A percentile compares a stretch with the other conserved stretches of the same genome.
Conservation (phyloP, 2,797 vertebrate species). For the Malurus splendens region DNA sequence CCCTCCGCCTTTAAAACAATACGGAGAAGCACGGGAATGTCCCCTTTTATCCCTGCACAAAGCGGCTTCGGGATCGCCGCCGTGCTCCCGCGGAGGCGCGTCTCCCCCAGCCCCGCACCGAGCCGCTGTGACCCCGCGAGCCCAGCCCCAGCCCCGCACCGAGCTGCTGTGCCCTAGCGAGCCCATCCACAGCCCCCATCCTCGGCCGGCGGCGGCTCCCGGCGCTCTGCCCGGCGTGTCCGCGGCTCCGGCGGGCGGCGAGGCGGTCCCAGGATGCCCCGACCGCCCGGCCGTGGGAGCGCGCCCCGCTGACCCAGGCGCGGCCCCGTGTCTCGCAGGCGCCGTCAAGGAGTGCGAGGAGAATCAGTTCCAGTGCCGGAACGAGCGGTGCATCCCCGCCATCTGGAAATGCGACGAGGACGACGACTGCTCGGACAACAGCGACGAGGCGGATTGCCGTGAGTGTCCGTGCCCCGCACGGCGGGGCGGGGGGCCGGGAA, state of each 20-base stretch:
- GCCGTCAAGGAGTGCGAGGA: conserved; percentile 82
- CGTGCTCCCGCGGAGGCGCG: neutral
- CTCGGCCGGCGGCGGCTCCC: neutral
- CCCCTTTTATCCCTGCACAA: neutral
- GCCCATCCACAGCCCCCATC: neutral
- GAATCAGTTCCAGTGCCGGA: conserved; percentile 91
- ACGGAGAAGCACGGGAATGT: neutral
- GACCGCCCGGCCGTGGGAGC: neutral
- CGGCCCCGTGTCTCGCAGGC: conserved; percentile 29
- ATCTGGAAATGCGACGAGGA: conserved; percentile 96
- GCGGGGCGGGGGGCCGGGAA: neutral
- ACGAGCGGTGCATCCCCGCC: conserved; percentile 89
- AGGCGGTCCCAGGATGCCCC: neutral
- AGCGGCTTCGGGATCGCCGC: neutral
- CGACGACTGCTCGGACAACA: conserved; percentile 93
- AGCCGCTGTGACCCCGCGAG: neutral
- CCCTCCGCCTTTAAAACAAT: neutral
- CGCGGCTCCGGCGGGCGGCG: neutral
- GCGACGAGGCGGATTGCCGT: conserved; percentile 95
- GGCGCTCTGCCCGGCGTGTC: neutral
- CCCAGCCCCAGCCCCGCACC: neutral
- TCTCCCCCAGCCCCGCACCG: neutral
- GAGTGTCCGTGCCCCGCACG: conserved; percentile 69
- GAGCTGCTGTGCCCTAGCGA: neutral
- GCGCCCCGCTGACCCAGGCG: neutral